Conservation (phyloP, 2,888 invertebrate genomes). For the Leptopilina syphax region DNA sequence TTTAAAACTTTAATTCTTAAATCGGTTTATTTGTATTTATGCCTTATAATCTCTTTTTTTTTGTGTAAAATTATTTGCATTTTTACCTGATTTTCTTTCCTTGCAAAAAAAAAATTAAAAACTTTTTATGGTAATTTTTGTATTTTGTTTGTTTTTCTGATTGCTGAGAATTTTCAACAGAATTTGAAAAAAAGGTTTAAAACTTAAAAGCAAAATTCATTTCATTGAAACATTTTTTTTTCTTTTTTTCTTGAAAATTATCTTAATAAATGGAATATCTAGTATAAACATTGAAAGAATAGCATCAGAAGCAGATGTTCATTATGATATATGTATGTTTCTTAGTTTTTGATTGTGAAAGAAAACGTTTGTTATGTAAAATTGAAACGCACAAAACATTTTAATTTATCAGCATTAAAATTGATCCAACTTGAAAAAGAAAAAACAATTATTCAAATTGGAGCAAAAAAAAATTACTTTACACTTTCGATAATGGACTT, state of each 20-base stretch:
- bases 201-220: too few species aligned
- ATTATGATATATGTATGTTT: background rate
- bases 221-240: too few species aligned
- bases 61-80: background rate
- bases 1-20: conserved; percentile 10
- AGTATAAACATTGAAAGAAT: background rate
- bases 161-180: too few species aligned
- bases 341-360: conserved; percentile 5
- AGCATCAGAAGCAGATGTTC: conserved; percentile 5
- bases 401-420: background rate
- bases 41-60: background rate
- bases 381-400: background rate
- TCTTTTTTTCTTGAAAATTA: too few species aligned
- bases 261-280: background rate
- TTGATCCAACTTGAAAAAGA: background rate
- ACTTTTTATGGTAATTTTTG: too few species aligned
- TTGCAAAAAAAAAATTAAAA: too few species aligned
- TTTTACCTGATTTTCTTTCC: background rate
- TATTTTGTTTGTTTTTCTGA: too few species aligned
- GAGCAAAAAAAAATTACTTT: too few species aligned
- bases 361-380: conserved; percentile 20
- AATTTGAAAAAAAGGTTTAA: too few species aligned
- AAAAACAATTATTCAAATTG: background rate
- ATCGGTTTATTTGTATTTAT: background rate
- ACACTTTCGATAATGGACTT: too few species aligned